A percentile compares a stretch with the other conserved stretches of the same genome.
These are phyloP conservation scores for Frieseomelitta varia DNA, from an alignment of 1,140 invertebrate species.

Conservation along the genomic window DNA sequence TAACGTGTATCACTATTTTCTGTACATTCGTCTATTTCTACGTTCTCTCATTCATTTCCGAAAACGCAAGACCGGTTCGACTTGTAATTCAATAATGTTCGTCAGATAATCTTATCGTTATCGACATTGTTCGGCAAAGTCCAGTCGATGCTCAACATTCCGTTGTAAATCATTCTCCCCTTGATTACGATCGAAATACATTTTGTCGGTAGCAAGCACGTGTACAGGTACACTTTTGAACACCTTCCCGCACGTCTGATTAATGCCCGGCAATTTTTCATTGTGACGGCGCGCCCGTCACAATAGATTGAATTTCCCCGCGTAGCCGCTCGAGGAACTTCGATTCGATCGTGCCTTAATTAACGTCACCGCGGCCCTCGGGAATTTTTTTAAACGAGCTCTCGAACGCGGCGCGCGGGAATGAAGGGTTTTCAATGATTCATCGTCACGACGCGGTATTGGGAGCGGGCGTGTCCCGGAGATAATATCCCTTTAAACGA, in stretches of 20 bases:
- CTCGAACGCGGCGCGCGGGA: background rate
- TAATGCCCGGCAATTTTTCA: conserved; percentile 10
- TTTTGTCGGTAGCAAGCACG: background rate
- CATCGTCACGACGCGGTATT: conserved; percentile 61
- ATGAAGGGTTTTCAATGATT: conserved; percentile 66
- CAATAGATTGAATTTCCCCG: conserved; percentile 22
- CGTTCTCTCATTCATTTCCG: no score
- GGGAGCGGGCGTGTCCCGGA: conserved; percentile 43
- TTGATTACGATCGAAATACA: background rate
- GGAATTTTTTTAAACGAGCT: conserved; percentile 43
- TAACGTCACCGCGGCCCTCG: conserved; percentile 47
- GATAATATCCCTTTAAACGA: conserved; percentile 66
- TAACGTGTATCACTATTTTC: no score
- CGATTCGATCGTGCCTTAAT: conserved; percentile 54
- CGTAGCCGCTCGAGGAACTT: background rate
- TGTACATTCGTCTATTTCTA: no score
- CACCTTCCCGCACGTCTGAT: background rate
- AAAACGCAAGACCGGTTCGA: no score
- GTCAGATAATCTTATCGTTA: no score
- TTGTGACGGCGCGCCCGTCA: background rate
- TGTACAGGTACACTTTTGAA: background rate
- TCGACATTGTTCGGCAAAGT: no score
- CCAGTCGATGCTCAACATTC: no score
- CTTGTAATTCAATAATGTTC: no score
- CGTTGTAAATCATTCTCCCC: background rate